phyloP scores from a whole-genome alignment of 2,113 vertebrate species.

The Craseonycteris thonglongyai region DNA sequence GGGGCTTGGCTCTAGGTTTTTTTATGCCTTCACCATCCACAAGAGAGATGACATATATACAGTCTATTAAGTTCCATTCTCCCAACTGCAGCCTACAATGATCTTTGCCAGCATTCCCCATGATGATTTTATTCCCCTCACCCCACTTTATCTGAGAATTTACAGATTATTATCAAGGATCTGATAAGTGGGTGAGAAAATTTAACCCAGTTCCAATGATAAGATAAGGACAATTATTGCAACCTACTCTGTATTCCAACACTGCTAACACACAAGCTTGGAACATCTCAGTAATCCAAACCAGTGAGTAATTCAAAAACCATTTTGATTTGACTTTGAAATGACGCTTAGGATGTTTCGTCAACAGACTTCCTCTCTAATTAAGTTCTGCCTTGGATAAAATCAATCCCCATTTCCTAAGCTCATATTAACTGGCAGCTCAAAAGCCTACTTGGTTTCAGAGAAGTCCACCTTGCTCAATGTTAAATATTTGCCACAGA shows the following conservation, averaged over 20 bases:
- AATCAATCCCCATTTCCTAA: conserved; percentile 23
- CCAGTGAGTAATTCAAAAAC: background rate
- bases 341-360: conserved; percentile 8
- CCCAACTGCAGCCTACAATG: background rate
- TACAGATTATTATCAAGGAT: background rate
- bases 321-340: conserved; percentile 36
- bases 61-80: background rate
- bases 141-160: background rate
- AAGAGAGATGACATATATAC: background rate
- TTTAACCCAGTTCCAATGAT: background rate
- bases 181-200: background rate
- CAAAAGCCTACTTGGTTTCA: background rate
- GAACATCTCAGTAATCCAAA: background rate
- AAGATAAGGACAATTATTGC: background rate
- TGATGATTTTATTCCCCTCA: background rate
- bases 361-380: background rate
- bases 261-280: background rate
- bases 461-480: background rate
- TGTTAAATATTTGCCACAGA: background rate
- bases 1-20: background rate
- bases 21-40: background rate
- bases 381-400: conserved; percentile 19
- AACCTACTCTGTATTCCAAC: background rate
- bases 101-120: background rate
- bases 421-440: background rate